A percentile compares a stretch with the other conserved stretches of the same genome.
Evolutionary conservation across 2,888 invertebrate species (phyloP).

Genomic region (Eristalis tenax): DNA sequence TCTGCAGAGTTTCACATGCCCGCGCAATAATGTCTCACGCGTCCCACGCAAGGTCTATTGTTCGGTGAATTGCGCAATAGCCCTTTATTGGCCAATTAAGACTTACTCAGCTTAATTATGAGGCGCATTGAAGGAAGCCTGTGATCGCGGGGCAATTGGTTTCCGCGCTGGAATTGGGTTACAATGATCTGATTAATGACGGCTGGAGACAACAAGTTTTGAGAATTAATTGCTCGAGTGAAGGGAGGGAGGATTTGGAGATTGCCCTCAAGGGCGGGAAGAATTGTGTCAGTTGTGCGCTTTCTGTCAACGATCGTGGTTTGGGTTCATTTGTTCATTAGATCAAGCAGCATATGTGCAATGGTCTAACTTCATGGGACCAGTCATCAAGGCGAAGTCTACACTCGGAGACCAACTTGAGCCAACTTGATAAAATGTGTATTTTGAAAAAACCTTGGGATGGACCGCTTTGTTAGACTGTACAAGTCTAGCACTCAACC

Average conservation of each 20-base stretch:
- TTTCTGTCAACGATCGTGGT: no score
- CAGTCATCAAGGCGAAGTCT: no score
- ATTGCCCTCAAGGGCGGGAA: no score
- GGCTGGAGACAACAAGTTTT: not conserved
- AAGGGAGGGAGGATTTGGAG: not conserved
- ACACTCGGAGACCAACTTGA: no score
- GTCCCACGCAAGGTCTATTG: not conserved
- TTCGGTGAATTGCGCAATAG: not conserved
- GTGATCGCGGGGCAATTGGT: not conserved
- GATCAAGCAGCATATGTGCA: no score
- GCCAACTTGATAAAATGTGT: no score
- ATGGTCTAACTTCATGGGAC: no score
- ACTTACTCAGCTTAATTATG: not conserved
- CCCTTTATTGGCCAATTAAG: constrained; percentile 1
- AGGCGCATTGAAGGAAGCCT: not conserved
- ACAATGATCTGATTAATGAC: not conserved
- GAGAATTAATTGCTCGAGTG: not conserved
- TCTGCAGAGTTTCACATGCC: not conserved
- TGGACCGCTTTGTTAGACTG: no score
- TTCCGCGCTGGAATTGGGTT: not conserved
- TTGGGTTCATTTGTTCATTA: no score
- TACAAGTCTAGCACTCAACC: no score
- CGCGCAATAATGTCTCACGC: not conserved
- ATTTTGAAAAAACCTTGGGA: no score
- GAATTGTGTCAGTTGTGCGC: no score